phyloP scores from a whole-genome alignment of 2,113 vertebrate species.

The Empidonax alnorum region DNA sequence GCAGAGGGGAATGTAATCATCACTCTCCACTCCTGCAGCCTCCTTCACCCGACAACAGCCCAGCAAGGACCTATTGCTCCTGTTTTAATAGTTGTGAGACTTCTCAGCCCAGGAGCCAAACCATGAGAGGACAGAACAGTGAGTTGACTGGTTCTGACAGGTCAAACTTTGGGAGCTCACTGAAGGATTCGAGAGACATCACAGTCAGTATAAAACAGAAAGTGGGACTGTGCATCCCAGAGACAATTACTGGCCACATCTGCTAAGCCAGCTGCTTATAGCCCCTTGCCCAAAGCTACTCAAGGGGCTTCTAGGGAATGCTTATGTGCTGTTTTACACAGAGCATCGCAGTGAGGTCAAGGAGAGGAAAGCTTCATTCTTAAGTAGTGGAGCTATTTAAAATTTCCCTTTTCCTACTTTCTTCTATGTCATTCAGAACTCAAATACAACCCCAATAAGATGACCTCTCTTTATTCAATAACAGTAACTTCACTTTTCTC shows the following conservation, averaged over 20 bases:
- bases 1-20: neutral
- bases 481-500: neutral
- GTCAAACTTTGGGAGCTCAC: neutral
- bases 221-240: neutral
- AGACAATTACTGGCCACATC: neutral
- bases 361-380: neutral
- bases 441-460: neutral
- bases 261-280: neutral
- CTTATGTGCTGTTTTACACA: neutral
- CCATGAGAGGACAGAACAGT: accelerated
- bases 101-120: neutral
- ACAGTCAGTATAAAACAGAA: neutral
- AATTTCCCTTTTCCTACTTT: neutral
- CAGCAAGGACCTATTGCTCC: neutral
- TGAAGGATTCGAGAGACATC: accelerated
- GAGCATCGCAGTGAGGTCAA: neutral
- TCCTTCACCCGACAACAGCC: neutral
- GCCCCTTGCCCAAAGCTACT: neutral
- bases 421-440: neutral
- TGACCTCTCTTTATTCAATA: neutral
- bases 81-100: neutral
- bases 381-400: neutral
- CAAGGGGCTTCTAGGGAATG: neutral
- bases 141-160: neutral
- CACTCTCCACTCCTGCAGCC: neutral